A percentile compares a stretch with the other conserved stretches of the same genome.
Conservation (phyloP, 1,140 invertebrate genomes). For the Drosophila tristis region DNA sequence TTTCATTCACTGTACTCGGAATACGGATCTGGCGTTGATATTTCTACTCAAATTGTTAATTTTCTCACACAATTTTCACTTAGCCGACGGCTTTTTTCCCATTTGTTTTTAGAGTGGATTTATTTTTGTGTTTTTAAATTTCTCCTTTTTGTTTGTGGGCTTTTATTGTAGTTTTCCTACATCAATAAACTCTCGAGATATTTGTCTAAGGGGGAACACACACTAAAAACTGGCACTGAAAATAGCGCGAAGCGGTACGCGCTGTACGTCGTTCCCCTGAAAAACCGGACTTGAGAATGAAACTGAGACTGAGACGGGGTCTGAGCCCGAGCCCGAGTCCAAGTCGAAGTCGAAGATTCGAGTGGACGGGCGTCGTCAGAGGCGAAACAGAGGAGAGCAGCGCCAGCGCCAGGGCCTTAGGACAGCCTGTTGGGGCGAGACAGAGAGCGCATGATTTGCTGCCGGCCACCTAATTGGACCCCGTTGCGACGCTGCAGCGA, state of each 20-base stretch:
- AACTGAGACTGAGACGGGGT: conserved; percentile 43
- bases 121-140: conserved; percentile 32
- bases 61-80: conserved; percentile 24
- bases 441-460: conserved; percentile 78
- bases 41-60: conserved; percentile 7
- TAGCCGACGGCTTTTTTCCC: conserved; percentile 33
- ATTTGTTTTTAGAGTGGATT: background rate
- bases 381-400: conserved; percentile 48
- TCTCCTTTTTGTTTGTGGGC: background rate
- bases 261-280: conserved; percentile 65
- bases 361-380: conserved; percentile 18
- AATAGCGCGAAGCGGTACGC: conserved; percentile 58
- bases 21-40: background rate
- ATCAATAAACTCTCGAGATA: too few relatives aligned
- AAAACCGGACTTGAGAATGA: conserved; percentile 79
- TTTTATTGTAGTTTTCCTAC: conserved; percentile 1
- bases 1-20: conserved; percentile 10
- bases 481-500: conserved; percentile 15
- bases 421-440: conserved; percentile 55
- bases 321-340: conserved; percentile 29
- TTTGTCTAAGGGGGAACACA: conserved; percentile 15
- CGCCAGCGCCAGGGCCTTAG: conserved; percentile 63
- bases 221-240: conserved; percentile 56
- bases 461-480: conserved; percentile 60
- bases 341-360: conserved; percentile 31